Percentiles rank a stretch among this genome's conserved stretches.
These are phyloP conservation scores for Chromoteleia sp. DNA, from an alignment of 2,888 invertebrate genomes.

Conservation along the genomic window DNA sequence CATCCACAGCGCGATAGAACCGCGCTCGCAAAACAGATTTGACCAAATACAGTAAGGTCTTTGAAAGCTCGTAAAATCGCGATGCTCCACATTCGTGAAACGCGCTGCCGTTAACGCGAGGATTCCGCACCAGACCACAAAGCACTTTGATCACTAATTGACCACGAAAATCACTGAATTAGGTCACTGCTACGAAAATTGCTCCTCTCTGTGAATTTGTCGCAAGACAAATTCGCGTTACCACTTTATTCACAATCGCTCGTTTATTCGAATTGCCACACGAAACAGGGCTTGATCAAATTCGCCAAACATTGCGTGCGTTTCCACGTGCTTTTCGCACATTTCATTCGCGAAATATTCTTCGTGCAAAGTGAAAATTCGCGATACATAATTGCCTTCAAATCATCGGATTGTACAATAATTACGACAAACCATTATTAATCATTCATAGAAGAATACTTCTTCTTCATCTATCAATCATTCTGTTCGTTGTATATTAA, in stretches of 20 bases:
- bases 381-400: neutral
- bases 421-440: no score
- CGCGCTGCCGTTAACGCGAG: conserved; percentile 1
- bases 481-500: no score
- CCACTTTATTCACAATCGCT: conserved; percentile 4
- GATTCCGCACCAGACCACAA: conserved; percentile 18
- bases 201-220: neutral
- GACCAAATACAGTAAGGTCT: conserved; percentile 19
- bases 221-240: neutral
- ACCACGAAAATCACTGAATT: conserved; percentile 34
- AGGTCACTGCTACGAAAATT: conserved; percentile 1
- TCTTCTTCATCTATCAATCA: no score
- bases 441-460: no score
- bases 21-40: conserved; percentile 10
- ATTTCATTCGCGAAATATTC: neutral
- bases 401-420: no score
- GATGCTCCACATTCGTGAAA: conserved; percentile 26
- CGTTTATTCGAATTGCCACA: neutral
- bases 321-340: conserved; percentile 11
- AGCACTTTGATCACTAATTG: conserved; percentile 45
- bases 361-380: conserved; percentile 2
- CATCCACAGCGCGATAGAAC: neutral
- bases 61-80: conserved; percentile 25
- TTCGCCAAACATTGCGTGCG: conserved; percentile 33
- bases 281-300: neutral